Evolutionary conservation across 2,113 vertebrate genomes (phyloP), one percentile per base, ranked within the genome.

Genomic region (Aramus guarauna): DNA sequence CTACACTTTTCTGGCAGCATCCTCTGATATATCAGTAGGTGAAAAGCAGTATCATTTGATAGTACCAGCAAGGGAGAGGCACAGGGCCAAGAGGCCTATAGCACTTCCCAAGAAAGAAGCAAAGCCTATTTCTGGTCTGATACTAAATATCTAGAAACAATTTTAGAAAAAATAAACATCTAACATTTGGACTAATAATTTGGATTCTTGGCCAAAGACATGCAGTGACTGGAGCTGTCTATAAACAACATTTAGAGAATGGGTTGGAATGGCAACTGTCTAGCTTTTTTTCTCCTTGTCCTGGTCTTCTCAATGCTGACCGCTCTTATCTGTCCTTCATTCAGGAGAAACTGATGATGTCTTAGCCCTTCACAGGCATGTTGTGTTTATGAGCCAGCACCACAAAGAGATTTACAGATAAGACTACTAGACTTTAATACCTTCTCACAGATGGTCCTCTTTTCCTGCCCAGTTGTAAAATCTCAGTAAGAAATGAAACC

Each of bases 1-100:
- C 80, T 84, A 74, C 24, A 5, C 88, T 75, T 91, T 81, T 71
- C 73, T 96, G 95, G 92, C 83, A 96, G 32, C 53, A 84, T 89
- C 48, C 34, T 60, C 62, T 34, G 55, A 37, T 73, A 75, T 3
- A 53, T 64, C 20, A 48, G 43, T 78, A 87, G 58, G 53, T 86
- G 66, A 89, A 95, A 94, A 92, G 92, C 43, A 86, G 4, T 34
- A 67, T 43, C 52, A 62, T 52, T 86, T 64, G 79, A 84, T 34
- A 92, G 80, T 20, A 85, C 68, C 56, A 87, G 41, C 15, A 72
- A 60, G 43, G n/a, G 52, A 92, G n/a, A 84, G 76, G 52, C 56
- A 68, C 1, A 36, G 19, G 69, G 76, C 59, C 47, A 48, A 69
- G n/a, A 82, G 22, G 32, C 50, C 73, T 50, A 5, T 6, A 56